Conservation (phyloP, 2,888 invertebrate genomes). For the Synanthedon myopaeformis region DNA sequence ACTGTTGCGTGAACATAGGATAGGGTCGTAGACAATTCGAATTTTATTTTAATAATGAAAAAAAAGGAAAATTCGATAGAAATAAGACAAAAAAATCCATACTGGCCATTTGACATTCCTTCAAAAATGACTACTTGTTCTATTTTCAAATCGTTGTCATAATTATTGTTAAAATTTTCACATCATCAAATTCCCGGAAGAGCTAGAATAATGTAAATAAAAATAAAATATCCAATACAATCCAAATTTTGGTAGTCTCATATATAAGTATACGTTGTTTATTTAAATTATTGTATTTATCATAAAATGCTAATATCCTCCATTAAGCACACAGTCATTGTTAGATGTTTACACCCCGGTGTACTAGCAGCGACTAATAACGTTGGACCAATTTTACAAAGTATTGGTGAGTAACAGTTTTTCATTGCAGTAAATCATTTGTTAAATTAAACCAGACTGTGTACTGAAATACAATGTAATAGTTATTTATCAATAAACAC, state of each 20-base stretch:
- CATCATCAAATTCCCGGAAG: constrained; percentile 14
- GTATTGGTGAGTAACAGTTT: no score
- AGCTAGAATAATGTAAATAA: constrained; percentile 34
- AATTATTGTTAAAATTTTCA: constrained; percentile 5
- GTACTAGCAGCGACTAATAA: background rate
- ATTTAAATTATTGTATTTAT: background rate
- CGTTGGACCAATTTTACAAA: background rate
- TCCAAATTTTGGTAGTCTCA: background rate
- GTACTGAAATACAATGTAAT: no score
- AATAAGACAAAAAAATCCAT: no score
- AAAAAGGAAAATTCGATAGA: no score
- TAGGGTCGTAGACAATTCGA: no score
- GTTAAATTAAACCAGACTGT: no score
- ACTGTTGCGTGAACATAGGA: no score
- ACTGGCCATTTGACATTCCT: no score
- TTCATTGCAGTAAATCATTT: no score
- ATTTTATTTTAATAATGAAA: no score
- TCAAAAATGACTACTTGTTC: no score
- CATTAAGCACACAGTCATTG: background rate
- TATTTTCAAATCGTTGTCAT: background rate
- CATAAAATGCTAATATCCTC: background rate
- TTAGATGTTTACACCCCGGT: background rate
- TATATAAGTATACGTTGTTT: background rate
- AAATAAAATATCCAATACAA: constrained; percentile 8
- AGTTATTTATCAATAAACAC: no score